A percentile compares a stretch with the other conserved stretches of the same genome.
These are phyloP conservation scores for Camelus bactrianus DNA, from an alignment of 2,113 vertebrate genomes.

Conservation along the genomic window DNA sequence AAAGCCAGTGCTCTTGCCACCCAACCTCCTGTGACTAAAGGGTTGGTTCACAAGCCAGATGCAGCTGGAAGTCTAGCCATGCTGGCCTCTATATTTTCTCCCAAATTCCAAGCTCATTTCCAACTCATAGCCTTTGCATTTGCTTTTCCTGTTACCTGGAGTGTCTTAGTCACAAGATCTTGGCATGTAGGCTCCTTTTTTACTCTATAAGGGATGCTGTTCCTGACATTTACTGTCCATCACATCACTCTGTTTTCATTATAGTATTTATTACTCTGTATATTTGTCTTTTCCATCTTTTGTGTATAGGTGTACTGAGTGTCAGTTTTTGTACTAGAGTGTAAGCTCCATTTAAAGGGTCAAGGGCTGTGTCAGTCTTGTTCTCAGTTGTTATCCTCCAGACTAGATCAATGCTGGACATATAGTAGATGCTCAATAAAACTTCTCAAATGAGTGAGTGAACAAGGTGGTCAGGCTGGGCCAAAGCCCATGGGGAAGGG, in stretches of 20 bases:
- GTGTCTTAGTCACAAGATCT: not conserved
- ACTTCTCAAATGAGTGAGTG: not conserved
- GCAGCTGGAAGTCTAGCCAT: not conserved
- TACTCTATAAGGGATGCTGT: not conserved
- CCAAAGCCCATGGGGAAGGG: not conserved
- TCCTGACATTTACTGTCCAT: not conserved
- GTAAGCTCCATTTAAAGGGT: not conserved
- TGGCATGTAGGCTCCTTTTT: not conserved
- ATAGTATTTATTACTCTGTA: not conserved
- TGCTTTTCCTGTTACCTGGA: not conserved
- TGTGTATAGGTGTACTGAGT: not conserved
- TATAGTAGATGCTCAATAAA: constrained; percentile 12
- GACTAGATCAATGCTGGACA: not conserved
- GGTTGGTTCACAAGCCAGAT: not conserved
- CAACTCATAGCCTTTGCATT: not conserved
- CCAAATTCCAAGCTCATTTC: not conserved
- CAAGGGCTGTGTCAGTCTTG: not conserved
- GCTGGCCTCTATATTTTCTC: not conserved
- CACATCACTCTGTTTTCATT: not conserved
- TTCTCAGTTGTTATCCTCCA: not conserved
- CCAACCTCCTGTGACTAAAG: not conserved
- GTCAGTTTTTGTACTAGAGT: not conserved
- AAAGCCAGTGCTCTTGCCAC: not conserved
- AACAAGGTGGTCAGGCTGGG: not conserved
- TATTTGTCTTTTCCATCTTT: not conserved